Conservation (phyloP, 2,797 vertebrate genomes). For the Perodicticus potto region DNA sequence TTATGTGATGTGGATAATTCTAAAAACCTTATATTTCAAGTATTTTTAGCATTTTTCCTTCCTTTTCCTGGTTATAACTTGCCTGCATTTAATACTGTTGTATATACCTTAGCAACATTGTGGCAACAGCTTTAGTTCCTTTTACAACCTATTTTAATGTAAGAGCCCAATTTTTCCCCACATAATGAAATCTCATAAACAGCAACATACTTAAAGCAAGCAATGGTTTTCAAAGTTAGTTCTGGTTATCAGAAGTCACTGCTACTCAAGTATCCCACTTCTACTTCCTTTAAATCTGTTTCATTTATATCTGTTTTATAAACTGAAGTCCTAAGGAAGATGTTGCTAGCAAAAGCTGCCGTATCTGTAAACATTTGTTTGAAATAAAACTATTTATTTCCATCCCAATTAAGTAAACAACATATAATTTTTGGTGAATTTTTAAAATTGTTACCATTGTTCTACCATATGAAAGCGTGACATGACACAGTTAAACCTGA, state of each 20-base stretch:
- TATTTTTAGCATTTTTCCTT: constrained; percentile 4
- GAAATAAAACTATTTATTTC: not conserved
- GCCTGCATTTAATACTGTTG: not conserved
- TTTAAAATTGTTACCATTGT: constrained; percentile 18
- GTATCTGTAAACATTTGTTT: not conserved
- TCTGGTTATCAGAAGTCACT: not conserved
- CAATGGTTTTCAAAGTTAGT: constrained; percentile 18
- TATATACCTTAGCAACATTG: not conserved
- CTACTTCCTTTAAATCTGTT: not conserved
- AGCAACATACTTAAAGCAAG: not conserved
- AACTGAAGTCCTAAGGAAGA: not conserved
- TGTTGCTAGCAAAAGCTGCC: not conserved
- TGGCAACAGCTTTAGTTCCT: not conserved
- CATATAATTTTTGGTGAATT: not conserved
- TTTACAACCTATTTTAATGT: not conserved
- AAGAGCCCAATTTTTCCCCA: not conserved
- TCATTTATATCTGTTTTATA: not conserved
- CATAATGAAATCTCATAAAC: constrained; percentile 41
- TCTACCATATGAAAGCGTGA: constrained; percentile 23
- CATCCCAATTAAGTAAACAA: not conserved
- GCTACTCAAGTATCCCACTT: not conserved
- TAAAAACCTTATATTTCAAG: constrained; percentile 12
- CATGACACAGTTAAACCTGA: not conserved
- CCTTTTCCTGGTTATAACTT: constrained; percentile 6
- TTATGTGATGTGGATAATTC: not conserved